Base-by-base conservation (phyloP, 64 coral and sea anemone species). In the Platygyra sinensis region DNA sequence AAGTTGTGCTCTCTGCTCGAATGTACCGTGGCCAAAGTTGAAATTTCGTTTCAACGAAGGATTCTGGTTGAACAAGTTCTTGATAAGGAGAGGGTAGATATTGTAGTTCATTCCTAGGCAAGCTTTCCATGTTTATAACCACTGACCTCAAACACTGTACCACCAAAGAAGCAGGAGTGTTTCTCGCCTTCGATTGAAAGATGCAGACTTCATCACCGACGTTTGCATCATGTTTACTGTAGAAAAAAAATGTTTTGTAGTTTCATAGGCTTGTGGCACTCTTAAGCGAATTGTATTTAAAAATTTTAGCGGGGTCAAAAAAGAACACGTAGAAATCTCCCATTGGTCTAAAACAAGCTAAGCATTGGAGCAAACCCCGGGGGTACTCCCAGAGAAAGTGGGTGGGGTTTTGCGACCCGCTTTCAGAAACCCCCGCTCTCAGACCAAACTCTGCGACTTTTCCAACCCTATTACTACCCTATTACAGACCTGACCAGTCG, bases 101-200 rank as follows among this genome's bases (percentile, higher is more conserved):
- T 20, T 32, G 50, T 2, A 77, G 19, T 17, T 73, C 50, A 19
- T 19, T 60, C 24, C 32, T 39, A 52, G 63, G 49, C 63, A 81
- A 25, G 5, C 64, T 72, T 73, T 18, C 72, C 64, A 90, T 60
- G 49, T 90, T 79, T 36, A 81, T 31, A 38, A 90, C 52, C 69
- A 60, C 88, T 90, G 88, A 81, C 52, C 88, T 79, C 50, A 90
- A 60, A 60, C 88, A 90, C 77, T 90, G 88, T 55, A 90, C 42
- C 0, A 55, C 25, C 77, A 90, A 60, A 60, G 88, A 73, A 16
- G 63, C 77, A 60, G 88, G 88, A 22, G 36, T 71, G 49, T 28
- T 65, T 85, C 28, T 39, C 36, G 16, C 36, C 7, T 9, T 50
- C 71, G 60, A 13, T 36, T 49, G 50, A 46, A 46, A 5, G 12